These are phyloP conservation scores for Ochotona princeps DNA, from an alignment of 2,113 vertebrate species.

Conservation along the genomic window DNA sequence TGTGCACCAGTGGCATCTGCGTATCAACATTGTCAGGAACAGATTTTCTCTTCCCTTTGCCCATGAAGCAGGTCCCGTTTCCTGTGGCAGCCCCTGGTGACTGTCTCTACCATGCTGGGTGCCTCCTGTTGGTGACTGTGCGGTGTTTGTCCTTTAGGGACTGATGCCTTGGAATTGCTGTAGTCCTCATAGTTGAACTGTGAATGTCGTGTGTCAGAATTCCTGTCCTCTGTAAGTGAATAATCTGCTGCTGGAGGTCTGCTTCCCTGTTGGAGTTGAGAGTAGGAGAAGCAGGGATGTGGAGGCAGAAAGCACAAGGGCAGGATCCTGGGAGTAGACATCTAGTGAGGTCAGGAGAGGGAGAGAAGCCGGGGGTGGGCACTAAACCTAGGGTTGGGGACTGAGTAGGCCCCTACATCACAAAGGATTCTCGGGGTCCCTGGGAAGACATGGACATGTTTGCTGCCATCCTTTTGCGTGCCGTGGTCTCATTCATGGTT, in stretches of 20 bases:
- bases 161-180: background rate
- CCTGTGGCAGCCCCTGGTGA: accelerated
- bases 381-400: background rate
- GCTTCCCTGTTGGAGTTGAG: background rate
- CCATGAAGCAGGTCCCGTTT: too few relatives aligned
- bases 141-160: background rate
- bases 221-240: background rate
- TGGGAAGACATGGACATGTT: background rate
- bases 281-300: accelerated
- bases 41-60: too few relatives aligned
- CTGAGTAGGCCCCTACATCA: background rate
- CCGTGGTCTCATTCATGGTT: background rate
- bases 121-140: accelerated
- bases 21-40: too few relatives aligned
- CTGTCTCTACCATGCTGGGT: background rate
- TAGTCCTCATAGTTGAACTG: background rate
- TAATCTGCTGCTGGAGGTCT: background rate
- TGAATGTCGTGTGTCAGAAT: background rate
- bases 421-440: background rate
- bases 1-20: too few relatives aligned
- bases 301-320: background rate
- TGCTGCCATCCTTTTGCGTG: background rate
- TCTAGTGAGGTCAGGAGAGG: background rate
- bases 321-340: background rate
- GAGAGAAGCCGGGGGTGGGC: background rate